Base-by-base conservation (phyloP, 92 coral and sea anemone species). In the Porites evermanni region DNA sequence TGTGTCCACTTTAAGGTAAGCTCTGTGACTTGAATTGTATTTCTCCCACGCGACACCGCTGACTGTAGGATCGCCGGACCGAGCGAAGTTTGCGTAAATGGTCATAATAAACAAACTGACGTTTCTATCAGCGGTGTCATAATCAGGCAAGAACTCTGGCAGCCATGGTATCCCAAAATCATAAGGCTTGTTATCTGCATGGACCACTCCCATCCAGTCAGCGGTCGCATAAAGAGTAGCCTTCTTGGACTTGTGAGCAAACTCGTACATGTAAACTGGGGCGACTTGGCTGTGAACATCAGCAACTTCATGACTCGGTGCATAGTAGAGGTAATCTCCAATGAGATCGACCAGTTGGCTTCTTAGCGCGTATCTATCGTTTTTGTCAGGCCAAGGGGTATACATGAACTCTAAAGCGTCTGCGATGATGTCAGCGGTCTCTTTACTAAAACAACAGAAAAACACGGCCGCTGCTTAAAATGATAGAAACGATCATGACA, bases 31-130 rank as follows among this genome's bases (percentile, higher is more conserved):
- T 24, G 67, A 59, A 79, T 92, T 87, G 89, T 70, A 92, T 52
- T 74, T 71, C 60, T 52, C 77, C 98, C 94, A 94, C 20, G 70
- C 63, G 19, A 87, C 65, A 51, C 94, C 92, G 67, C 74, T 64
- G 82, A 19, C 92, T 26, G 93, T 85, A 14, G 90, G 90, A 21
- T 80, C 74, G 9, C 93, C 93, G 68, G 44, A 64, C 75, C 74
- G 86, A 67, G 90, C 93, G 68, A 89, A 89, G 83, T 89, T 89
- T 20, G 90, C 63, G 29, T 79, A 89, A 67, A 70, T 54, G 10
- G 65, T 61, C 59, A 89, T 79, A 4, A 89, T 85, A n/a, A 88
- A 54, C 47, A 64, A 16, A 64, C 93, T 89, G 73, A 89, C 90
- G 67, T 89, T 89, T 80, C 66, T 87, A 51, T 89, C 93, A 16